These are phyloP conservation scores for Tromatobia lineatoria DNA, from an alignment of 2,888 invertebrate species.

Conservation along the genomic window DNA sequence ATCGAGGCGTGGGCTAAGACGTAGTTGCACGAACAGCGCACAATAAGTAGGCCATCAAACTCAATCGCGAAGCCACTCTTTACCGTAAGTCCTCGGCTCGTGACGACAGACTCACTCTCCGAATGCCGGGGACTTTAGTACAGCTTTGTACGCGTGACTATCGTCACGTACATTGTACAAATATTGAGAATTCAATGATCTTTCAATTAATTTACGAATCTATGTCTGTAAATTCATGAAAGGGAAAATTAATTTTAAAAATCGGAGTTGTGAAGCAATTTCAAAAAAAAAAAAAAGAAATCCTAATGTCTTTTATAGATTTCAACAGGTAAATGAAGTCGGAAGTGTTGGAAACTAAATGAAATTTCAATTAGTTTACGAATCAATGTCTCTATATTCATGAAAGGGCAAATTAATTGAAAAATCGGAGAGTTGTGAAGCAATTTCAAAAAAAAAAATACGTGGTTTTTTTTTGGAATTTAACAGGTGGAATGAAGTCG, in stretches of 20 bases:
- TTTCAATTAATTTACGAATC: neutral
- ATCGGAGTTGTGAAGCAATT: no score
- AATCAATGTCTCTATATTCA: neutral
- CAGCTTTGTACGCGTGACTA: constrained; percentile 40
- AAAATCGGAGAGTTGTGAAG: no score
- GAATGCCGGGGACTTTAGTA: constrained; percentile 30
- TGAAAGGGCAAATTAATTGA: no score
- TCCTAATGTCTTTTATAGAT: no score
- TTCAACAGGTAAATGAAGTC: no score
- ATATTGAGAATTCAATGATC: neutral
- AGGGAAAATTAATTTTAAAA: no score
- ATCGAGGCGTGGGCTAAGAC: constrained; percentile 47
- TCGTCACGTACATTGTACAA: constrained; percentile 44
- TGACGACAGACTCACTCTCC: constrained; percentile 70
- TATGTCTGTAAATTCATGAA: neutral
- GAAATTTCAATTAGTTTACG: neutral
- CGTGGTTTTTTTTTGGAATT: no score
- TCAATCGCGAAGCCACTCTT: constrained; percentile 63
- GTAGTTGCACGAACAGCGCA: neutral
- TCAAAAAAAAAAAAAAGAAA: no score
- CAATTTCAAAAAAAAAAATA: no score
- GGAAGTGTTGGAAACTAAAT: neutral
- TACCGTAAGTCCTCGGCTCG: constrained; percentile 71
- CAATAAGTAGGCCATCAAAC: constrained; percentile 73
- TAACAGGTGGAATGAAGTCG: no score